These are phyloP conservation scores for Dolichallabes microphthalmus DNA, from an alignment of 2,113 vertebrate species.

Conservation along the genomic window DNA sequence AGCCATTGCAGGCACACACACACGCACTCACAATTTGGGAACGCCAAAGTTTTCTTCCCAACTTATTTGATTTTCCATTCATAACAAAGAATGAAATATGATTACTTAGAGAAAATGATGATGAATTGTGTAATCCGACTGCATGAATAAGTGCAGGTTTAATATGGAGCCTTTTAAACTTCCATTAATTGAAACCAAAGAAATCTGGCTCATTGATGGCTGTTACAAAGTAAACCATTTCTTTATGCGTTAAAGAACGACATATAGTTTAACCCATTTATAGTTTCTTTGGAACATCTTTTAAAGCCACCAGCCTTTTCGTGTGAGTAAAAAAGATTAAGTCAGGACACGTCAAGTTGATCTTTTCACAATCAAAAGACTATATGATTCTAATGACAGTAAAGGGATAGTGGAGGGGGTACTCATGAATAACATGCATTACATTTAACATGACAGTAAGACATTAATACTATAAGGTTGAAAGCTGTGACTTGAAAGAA, in stretches of 20 bases:
- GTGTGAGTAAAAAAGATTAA: neutral
- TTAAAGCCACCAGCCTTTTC: neutral
- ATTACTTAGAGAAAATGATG: neutral
- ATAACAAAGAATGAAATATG: neutral
- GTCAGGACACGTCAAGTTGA: neutral
- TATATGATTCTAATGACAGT: no score
- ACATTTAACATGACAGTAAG: neutral
- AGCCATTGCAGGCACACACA: no score
- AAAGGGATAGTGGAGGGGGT: no score
- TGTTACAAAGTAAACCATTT: neutral
- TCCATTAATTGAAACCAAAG: neutral
- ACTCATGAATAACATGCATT: no score
- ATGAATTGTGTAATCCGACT: neutral
- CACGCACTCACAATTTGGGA: no score
- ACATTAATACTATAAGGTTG: neutral
- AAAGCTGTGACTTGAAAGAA: neutral
- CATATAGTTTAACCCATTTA: neutral
- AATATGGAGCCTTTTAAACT: neutral
- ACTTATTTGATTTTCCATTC: neutral
- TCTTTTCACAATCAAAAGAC: no score
- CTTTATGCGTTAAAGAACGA: neutral
- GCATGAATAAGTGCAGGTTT: neutral
- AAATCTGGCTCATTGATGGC: no score
- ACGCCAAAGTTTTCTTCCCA: neutral
- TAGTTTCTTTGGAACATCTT: neutral